These are phyloP conservation scores for Platysternon megacephalum DNA, from an alignment of 2,113 vertebrate species.

Conservation along the genomic window DNA sequence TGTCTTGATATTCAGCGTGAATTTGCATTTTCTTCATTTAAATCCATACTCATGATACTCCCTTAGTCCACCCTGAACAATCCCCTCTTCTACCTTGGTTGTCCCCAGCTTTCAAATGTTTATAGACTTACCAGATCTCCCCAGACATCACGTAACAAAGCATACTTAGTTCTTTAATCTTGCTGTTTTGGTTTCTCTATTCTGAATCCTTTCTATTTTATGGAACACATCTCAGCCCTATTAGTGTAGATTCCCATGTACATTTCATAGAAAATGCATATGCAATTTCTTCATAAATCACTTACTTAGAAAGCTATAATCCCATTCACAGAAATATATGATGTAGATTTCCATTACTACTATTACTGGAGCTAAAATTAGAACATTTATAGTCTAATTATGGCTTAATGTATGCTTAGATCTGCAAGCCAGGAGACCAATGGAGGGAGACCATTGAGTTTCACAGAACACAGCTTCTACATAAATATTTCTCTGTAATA, in stretches of 20 bases:
- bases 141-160: not conserved
- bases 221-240: not conserved
- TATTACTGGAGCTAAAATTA: not conserved
- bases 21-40: not conserved
- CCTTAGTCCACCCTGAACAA: not conserved
- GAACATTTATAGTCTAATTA: not conserved
- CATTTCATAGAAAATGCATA: not conserved
- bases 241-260: not conserved
- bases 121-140: not conserved
- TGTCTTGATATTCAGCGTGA: not conserved
- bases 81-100: not conserved
- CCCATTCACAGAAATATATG: not conserved
- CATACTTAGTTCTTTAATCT: not conserved
- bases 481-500: not conserved
- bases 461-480: not conserved
- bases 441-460: not conserved
- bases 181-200: not conserved
- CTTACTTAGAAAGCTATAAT: not conserved
- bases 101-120: not conserved
- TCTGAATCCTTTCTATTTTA: not conserved
- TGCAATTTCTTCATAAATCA: not conserved
- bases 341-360: not conserved
- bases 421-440: not conserved
- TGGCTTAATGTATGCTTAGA: not conserved
- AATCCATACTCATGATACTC: accelerated